Evolutionary conservation across 2,797 vertebrate genomes (phyloP).

Genomic region (Pogoniulus pusillus): DNA sequence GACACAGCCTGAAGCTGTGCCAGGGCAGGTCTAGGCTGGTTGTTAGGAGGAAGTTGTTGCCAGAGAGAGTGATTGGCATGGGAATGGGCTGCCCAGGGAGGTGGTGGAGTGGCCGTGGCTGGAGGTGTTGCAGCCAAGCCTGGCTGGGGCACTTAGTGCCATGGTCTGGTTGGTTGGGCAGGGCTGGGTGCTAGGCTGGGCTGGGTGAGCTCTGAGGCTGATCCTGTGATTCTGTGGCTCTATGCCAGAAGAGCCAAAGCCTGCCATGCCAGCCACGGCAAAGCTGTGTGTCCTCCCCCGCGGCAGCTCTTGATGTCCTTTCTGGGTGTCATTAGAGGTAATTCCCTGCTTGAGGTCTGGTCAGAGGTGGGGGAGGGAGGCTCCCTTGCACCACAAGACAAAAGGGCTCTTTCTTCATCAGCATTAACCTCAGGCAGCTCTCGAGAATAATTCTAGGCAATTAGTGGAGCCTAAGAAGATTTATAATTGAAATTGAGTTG

Average conservation of each 20-base stretch:
- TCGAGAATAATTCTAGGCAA: constrained; percentile 67
- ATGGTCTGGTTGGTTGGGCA: no score
- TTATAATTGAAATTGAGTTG: constrained; percentile 67
- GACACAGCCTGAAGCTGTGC: no score
- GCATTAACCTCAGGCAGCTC: constrained; percentile 63
- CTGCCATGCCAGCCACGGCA: neutral
- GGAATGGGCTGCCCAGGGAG: no score
- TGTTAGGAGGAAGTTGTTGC: no score
- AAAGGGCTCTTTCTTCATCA: constrained; percentile 57
- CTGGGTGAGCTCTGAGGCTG: no score
- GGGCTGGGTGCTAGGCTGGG: no score
- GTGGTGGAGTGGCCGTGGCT: no score
- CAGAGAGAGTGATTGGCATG: no score
- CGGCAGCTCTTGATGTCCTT: neutral
- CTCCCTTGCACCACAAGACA: constrained; percentile 45
- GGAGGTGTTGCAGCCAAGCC: no score
- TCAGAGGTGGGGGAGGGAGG: constrained; percentile 1
- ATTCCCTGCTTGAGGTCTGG: neutral
- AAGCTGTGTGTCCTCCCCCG: neutral
- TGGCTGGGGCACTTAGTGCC: no score
- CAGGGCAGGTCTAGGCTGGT: no score
- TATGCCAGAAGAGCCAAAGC: neutral
- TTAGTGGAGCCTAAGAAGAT: constrained; percentile 66
- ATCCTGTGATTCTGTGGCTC: no score
- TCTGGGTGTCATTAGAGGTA: constrained; percentile 39